phyloP scores from a whole-genome alignment of 2,113 vertebrate genomes.

The Siphamia tubifer region DNA sequence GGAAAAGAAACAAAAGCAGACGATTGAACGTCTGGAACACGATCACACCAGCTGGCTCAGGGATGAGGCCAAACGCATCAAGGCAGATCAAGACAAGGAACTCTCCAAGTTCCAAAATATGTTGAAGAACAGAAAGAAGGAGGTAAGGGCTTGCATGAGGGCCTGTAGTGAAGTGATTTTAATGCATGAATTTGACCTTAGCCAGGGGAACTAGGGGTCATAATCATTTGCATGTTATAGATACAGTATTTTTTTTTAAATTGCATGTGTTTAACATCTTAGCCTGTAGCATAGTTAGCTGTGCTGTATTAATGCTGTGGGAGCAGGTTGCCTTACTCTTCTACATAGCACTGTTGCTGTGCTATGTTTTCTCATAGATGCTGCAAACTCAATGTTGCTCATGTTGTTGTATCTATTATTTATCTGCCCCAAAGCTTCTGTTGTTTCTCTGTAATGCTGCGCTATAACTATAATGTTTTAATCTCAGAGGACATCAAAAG shows the following conservation, averaged over 20 bases:
- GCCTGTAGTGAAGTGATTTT: not conserved
- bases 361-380: constrained; percentile 13
- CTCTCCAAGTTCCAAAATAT: constrained; percentile 96
- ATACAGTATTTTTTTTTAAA: constrained; percentile 12
- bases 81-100: constrained; percentile 96
- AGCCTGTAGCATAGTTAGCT: constrained; percentile 12
- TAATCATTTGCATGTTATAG: constrained; percentile 20
- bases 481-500: constrained; percentile 22
- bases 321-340: constrained; percentile 4
- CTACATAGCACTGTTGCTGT: constrained; percentile 1
- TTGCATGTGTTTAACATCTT: constrained; percentile 22
- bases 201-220: not conserved
- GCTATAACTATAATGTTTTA: constrained; percentile 19
- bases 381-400: constrained; percentile 44
- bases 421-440: constrained; percentile 31
- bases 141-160: constrained; percentile 80
- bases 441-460: constrained; percentile 21
- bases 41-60: constrained; percentile 94
- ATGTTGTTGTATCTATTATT: constrained; percentile 59
- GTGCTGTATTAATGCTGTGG: constrained; percentile 15
- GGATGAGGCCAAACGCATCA: constrained; percentile 97
- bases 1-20: constrained; percentile 98
- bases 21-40: constrained; percentile 95
- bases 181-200: not conserved
- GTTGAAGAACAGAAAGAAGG: constrained; percentile 95